These are phyloP conservation scores for Rugalucina vietnamica DNA, from an alignment of 2,888 invertebrate genomes.

Conservation along the genomic window DNA sequence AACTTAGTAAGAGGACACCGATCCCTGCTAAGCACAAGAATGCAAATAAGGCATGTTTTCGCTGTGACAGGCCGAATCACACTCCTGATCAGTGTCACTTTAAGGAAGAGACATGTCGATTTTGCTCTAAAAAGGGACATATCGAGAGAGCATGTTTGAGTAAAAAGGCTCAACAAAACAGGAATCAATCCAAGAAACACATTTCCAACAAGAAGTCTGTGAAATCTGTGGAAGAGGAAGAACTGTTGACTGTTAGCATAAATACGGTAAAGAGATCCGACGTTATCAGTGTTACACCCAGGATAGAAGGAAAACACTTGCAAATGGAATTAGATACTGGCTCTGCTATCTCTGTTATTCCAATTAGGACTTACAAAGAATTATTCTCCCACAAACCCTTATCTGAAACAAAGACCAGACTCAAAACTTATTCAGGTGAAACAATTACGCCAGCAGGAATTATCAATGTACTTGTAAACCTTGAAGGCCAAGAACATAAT, in stretches of 20 bases:
- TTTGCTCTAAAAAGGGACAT: not conserved
- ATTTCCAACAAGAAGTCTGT: not conserved
- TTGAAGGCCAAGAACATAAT: no score
- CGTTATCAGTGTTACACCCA: not conserved
- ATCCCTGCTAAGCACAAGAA: not conserved
- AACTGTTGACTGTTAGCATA: not conserved
- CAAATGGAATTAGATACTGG: conserved; percentile 7
- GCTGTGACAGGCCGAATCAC: conserved; percentile 9
- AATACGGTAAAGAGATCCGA: not conserved
- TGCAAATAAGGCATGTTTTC: not conserved
- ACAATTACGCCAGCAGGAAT: not conserved
- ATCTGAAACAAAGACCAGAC: not conserved
- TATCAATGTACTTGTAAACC: no score
- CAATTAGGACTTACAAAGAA: not conserved
- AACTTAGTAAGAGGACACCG: not conserved
- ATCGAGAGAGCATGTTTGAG: not conserved
- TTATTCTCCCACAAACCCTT: not conserved
- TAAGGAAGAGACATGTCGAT: not conserved
- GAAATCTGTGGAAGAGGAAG: not conserved
- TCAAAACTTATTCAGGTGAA: conserved; percentile 6
- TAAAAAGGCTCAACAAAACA: no score
- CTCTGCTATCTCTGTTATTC: not conserved
- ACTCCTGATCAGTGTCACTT: not conserved
- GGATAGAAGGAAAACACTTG: not conserved
- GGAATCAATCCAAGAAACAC: no score